Percentiles rank a stretch among this genome's conserved stretches.
These are phyloP conservation scores for Trachurus trachurus DNA, from an alignment of 2,797 vertebrate species.

Conservation along the genomic window DNA sequence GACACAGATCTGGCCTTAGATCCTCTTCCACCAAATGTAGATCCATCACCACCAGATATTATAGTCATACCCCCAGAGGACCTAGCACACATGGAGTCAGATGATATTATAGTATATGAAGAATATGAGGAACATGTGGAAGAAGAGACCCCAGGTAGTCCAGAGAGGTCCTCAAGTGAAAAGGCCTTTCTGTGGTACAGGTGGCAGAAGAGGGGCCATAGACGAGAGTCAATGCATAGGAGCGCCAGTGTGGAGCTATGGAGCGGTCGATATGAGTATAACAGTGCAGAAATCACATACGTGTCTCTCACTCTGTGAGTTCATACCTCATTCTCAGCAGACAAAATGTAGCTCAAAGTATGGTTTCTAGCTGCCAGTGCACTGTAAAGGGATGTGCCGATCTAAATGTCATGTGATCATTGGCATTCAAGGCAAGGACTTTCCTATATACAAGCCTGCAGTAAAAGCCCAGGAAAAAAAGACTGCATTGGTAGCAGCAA, in stretches of 20 bases:
- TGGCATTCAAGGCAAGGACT: conserved; percentile 57
- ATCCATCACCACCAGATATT: conserved; percentile 49
- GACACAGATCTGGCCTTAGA: conserved; percentile 56
- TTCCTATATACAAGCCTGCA: conserved; percentile 39
- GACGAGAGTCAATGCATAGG: conserved; percentile 69
- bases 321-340: conserved; percentile 77
- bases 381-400: conserved; percentile 36
- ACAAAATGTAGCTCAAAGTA: conserved; percentile 78
- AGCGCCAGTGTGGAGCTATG: conserved; percentile 88
- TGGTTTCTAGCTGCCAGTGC: conserved; percentile 60
- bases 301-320: conserved; percentile 86
- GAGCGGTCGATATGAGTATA: conserved; percentile 86
- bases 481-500: conserved; percentile 54
- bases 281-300: conserved; percentile 89
- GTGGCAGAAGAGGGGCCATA: conserved; percentile 81
- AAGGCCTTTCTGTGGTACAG: conserved; percentile 85
- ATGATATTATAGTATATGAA: conserved; percentile 62
- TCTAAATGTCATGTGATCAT: conserved; percentile 42
- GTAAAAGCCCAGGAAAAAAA: conserved; percentile 43
- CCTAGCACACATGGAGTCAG: conserved; percentile 59
- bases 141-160: conserved; percentile 57
- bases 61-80: conserved; percentile 57
- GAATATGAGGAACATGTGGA: conserved; percentile 53
- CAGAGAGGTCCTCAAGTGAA: conserved; percentile 66
- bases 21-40: conserved; percentile 30